These are phyloP conservation scores for Phoenicopterus ruber DNA, from an alignment of 2,113 vertebrate genomes.

Conservation along the genomic window DNA sequence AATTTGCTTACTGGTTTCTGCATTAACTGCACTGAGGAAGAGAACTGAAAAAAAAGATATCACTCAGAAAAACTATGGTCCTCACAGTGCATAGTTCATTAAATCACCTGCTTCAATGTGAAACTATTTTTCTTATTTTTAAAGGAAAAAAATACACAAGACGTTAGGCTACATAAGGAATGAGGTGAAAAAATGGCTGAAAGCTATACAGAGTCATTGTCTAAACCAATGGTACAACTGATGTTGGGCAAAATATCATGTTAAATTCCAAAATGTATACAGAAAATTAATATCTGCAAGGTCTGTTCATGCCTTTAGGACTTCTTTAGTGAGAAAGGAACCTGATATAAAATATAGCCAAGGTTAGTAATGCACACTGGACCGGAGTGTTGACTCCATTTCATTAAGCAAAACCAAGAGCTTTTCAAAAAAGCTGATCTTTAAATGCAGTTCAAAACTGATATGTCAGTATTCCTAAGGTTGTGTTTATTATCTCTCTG, in stretches of 20 bases:
- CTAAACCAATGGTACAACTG: neutral
- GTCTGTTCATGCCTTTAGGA: neutral
- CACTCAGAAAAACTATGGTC: neutral
- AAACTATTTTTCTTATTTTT: neutral
- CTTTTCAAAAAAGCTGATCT: neutral
- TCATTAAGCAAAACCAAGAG: neutral
- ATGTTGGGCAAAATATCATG: neutral
- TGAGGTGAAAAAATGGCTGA: neutral
- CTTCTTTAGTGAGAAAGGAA: neutral
- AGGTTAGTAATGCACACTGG: fast-evolving
- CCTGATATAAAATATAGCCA: no score
- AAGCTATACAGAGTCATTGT: neutral
- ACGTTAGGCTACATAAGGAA: neutral
- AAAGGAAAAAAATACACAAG: neutral
- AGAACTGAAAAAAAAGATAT: fast-evolving
- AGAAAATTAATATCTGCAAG: neutral
- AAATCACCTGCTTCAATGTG: neutral
- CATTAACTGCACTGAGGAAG: neutral
- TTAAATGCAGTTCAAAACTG: neutral
- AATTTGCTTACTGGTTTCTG: neutral
- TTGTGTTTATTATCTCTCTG: neutral
- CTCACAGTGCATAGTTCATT: neutral
- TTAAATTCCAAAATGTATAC: neutral
- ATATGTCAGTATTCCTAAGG: neutral
- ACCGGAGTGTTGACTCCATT: neutral